These are phyloP conservation scores for Argyrosomus japonicus DNA, from an alignment of 2,113 vertebrate species.

Conservation along the genomic window DNA sequence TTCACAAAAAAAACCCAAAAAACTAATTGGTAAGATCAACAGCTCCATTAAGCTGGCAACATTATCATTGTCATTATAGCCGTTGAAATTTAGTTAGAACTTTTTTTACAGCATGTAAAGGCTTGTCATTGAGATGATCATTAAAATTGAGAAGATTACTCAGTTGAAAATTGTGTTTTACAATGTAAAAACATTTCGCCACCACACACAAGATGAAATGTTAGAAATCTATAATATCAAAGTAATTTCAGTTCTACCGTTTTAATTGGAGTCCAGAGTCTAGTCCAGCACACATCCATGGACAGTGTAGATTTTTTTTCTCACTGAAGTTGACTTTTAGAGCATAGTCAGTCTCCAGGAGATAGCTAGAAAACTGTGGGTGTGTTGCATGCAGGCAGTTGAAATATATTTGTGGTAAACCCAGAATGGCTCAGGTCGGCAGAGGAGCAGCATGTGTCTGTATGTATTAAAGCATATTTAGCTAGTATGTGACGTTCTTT, in stretches of 20 bases:
- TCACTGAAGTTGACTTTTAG: slow-evolving; percentile 17
- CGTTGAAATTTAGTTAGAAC: neutral
- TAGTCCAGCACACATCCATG: neutral
- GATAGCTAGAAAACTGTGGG: slow-evolving; percentile 19
- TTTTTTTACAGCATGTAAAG: neutral
- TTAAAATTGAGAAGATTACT: neutral
- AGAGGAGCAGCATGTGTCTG: slow-evolving; percentile 47
- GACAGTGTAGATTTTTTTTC: neutral
- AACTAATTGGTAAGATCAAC: too few relatives aligned
- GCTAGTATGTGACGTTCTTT: slow-evolving; percentile 35
- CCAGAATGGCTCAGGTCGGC: slow-evolving; percentile 46
- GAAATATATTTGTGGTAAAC: slow-evolving; percentile 53
- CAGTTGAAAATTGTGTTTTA: neutral
- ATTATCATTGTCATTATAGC: too few relatives aligned
- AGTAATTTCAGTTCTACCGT: neutral
- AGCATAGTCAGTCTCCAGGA: neutral
- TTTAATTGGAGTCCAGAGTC: neutral
- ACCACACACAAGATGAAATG: neutral
- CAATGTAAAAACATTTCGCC: neutral
- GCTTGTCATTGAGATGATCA: neutral
- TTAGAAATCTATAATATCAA: neutral
- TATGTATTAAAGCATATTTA: slow-evolving; percentile 63
- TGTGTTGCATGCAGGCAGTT: slow-evolving; percentile 39
- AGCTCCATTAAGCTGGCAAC: neutral
- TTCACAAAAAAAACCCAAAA: too few relatives aligned